Base-by-base conservation (phyloP, 2,888 invertebrate species). In the Deilephila porcellus region DNA sequence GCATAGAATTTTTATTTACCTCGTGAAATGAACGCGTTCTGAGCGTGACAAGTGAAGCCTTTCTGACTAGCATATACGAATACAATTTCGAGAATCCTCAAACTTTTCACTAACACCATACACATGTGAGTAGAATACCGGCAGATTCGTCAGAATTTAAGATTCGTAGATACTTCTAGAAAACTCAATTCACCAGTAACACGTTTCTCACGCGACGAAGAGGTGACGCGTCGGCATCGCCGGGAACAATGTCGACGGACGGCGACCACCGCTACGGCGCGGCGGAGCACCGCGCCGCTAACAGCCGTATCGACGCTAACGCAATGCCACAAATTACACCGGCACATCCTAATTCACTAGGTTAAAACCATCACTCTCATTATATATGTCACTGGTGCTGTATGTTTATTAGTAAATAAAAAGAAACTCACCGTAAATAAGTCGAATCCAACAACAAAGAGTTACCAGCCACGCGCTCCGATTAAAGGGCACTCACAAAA, bases 381-480 rank as follows among this genome's bases (percentile, higher is more conserved):
- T 79, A 37, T 63, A 64, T 74, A 77, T 70, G 70, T 73, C 73
- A 75, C 74, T 60, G 76, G 80, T 80, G 77, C 80, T 78, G 80
- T 75, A 78, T 80, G 75, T 83, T 80, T 80, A 81, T 79, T 77
- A 81, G 79, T 81, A 82, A 83, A 82, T 84, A 83, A 77, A 73
- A 74, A 79, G 77, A 82, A 90, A 93, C 94, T 94, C 81, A 94
- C 94, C 93, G 92, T 92, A 90, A 90, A 90, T 91, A 90, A 80
- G 92, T 85, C 77, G 91, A 93, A 92, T 93, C 93, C 91, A 92
- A 95, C 92, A 95, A 95, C 95, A 95, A 95, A 95, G 95, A 91
- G 87, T 90, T 88, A 90, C 89, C 92, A 93, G 95, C 95, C 95
- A 95, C 95, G 95, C 95, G 95, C 95, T 95, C 93, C 93, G 91